These are phyloP conservation scores for Falcaria lacertinaria DNA, from an alignment of 2,888 invertebrate genomes.

Conservation along the genomic window DNA sequence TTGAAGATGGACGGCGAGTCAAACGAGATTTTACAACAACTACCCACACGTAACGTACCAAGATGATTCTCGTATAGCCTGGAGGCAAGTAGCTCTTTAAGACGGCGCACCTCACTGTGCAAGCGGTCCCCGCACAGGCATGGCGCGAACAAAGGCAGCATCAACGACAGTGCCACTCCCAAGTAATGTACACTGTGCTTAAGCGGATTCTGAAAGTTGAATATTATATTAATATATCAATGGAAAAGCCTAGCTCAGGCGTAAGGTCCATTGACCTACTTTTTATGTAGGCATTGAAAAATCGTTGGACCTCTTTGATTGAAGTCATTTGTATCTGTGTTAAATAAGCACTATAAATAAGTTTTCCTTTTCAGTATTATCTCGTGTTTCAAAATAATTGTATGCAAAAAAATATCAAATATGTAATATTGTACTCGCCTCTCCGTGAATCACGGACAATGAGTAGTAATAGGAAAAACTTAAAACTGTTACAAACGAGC, in stretches of 20 bases:
- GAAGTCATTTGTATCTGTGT: too few relatives aligned
- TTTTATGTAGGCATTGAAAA: too few relatives aligned
- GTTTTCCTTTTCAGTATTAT: too few relatives aligned
- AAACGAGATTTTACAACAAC: too few relatives aligned
- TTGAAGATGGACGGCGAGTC: too few relatives aligned
- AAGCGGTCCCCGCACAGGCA: constrained; percentile 46
- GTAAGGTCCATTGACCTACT: too few relatives aligned
- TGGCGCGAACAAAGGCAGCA: constrained; percentile 44
- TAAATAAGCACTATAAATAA: too few relatives aligned
- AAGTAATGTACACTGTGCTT: constrained; percentile 20
- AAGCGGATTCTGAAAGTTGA: constrained; percentile 27
- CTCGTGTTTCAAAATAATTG: too few relatives aligned
- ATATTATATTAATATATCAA: too few relatives aligned
- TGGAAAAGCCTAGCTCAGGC: too few relatives aligned
- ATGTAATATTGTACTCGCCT: constrained; percentile 29
- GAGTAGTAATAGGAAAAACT: constrained; percentile 34
- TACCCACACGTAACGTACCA: constrained; percentile 26
- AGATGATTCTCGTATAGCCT: constrained; percentile 53
- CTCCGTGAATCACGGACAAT: constrained; percentile 30
- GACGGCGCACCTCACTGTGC: constrained; percentile 36
- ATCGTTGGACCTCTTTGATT: too few relatives aligned
- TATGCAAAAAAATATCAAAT: neutral
- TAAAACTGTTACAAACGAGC: constrained; percentile 39
- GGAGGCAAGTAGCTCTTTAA: constrained; percentile 48
- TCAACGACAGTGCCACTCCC: constrained; percentile 23